A percentile compares a stretch with the other conserved stretches of the same genome.
Conservation (phyloP, 92 coral and sea anemone species). For the Diadumene lineata region DNA sequence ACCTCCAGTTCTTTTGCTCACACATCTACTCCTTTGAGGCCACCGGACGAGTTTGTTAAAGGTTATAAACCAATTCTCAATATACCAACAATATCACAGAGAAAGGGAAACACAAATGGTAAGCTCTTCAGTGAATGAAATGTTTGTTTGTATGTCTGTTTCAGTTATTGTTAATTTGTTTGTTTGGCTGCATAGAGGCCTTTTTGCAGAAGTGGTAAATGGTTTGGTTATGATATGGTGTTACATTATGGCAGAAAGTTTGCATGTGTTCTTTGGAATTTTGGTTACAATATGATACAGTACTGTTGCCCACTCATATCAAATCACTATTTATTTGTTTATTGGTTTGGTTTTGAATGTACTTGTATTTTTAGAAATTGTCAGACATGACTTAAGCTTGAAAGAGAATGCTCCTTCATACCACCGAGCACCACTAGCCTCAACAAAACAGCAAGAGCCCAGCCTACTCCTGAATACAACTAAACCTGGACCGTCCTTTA, state of each 20-base stretch:
- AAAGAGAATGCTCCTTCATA: conserved; percentile 12
- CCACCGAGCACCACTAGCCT: conserved; percentile 20
- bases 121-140: no score
- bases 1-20: background rate
- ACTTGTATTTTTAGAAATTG: background rate
- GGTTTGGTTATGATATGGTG: no score
- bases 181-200: no score
- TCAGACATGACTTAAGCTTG: conserved; percentile 13
- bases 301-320: no score
- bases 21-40: conserved; percentile 8
- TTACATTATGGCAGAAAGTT: no score
- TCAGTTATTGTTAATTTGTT: no score
- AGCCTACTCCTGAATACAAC: background rate
- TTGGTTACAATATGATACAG: no score
- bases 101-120: conserved; percentile 7
- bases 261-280: no score
- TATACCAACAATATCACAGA: background rate
- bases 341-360: background rate
- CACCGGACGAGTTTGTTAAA: conserved; percentile 19
- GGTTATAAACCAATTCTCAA: conserved; percentile 6
- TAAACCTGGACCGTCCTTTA: background rate
- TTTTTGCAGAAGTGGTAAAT: no score
- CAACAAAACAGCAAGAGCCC: background rate
- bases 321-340: background rate
- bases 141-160: no score